Base-by-base conservation (phyloP, 2,113 vertebrate species). In the Miniopterus natalensis region DNA sequence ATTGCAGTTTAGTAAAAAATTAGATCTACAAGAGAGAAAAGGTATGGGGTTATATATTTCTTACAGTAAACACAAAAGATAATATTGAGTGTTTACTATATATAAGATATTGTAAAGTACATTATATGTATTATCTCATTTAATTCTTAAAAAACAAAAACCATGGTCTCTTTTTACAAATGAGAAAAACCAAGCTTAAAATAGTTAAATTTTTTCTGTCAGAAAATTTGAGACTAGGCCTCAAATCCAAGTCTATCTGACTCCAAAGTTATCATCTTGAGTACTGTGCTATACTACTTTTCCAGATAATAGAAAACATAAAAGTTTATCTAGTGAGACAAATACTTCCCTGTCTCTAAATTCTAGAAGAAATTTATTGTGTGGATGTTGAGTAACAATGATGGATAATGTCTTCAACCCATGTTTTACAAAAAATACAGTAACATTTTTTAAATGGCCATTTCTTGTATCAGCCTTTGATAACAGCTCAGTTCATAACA, bases 281-380 rank as follows among this genome's bases (percentile, higher is more conserved):
- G 23, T 79, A 14, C 25, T 31, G 9, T 77, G 66, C 36, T 61
- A 2, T 40, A 59, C 40, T 59, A n/a, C 45, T 94, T 84, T 86
- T 57, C 93, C 63, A 89, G 84, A 92, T 84, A 77, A 92, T 59
- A 84, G 66, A 70, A 96, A 80, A 90, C 53, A 95, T 88, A 92
- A 96, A 95, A 84, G 59, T 96, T 97, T 94, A 96, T 97, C 84
- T 96, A 87, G 70, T 87, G 80, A 97, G 84, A 96, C 78, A 95
- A 96, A 95, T 80, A 81, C 51, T 49, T 75, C 84, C 57, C 59
- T 96, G 80, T 57, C 40, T 13, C 25, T 94, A 90, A 89, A 66
- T 95, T 96, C 90, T 31, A 66, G 23, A 66, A 31, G 80, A 93
- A 94, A 96, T 97, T 95, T 96, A 96, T 84, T 71, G 61, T 80